Evolutionary conservation across 2,113 vertebrate species (phyloP), one percentile per base, ranked within the genome.

Genomic region (Perognathus longimembris): DNA sequence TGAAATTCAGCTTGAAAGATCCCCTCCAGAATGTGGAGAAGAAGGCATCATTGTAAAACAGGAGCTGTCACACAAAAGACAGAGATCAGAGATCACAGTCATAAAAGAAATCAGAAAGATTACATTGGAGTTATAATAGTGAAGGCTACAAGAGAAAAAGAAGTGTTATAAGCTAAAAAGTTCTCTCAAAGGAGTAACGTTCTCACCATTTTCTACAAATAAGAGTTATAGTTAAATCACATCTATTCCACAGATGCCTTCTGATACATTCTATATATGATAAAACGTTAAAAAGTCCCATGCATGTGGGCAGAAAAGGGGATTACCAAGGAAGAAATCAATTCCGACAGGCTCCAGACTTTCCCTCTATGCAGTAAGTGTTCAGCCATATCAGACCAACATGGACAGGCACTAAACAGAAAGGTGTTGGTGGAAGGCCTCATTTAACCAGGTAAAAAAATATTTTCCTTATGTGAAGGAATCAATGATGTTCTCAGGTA

Each of bases 51-150:
- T 17, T 74, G 83, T 69, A 61, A 70, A 88, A 54, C 1, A 40
- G 38, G 86, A 89, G 54, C 28, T 18, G 63, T 57, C 63, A 40
- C 8, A 59, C 57, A 90, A 85, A 89, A 36, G 54, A 74, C 24
- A 77, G 69, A 57, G 40, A 77, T 5, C 24, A 64, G 32, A 92
- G 64, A 78, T 32, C 73, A 82, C 28, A 67, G 22, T 45, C 26
- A 74, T 88, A 78, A 42, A 81, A 81, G 42, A 84, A 81, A 71
- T 34, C 28, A 85, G n/a, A 89, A 94, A 85, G 78, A 66, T 9
- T 3, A 93, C 77, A 76, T 69, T 69, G 70, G 54, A 94, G 81
- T 14, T 64, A 40, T 0, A 36, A 69, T 0, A 61, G 59, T 75
- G 42, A 82, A 73, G 74, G 69, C 2, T 8, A 78, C 28, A 87